Evolutionary conservation across 2,113 vertebrate genomes (phyloP), one percentile per base, ranked within the genome.

Genomic region (Oryzias woworae): DNA sequence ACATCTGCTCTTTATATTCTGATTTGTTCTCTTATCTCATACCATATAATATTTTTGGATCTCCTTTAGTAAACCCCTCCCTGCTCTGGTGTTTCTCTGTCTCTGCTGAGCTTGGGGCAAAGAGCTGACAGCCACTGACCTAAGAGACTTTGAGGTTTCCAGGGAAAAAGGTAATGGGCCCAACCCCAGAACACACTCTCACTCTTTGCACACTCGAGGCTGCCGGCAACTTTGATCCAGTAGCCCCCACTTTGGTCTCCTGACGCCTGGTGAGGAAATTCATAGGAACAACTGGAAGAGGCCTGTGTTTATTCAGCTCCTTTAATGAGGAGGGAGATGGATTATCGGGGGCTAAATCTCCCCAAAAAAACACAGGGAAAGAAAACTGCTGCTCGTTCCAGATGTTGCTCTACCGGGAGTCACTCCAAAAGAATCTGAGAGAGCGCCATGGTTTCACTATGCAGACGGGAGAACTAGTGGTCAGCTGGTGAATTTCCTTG

Each of bases 201-300:
- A 81, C 85, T 88, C 82, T 78, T 71, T 62, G 80, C 75, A 78
- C 82, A 83, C 83, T 80, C 62, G 77, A 78, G 81, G 86, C 78
- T 72, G 69, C 80, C 53, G 71, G 80, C 70, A 61, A 81, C 90
- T 92, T 92, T 92, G 92, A 92, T 91, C 89, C 89, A 47, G 84
- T 80, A 87, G 84, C 89, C 89, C 78, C 83, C 58, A 68, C 82
- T 83, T 52, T 53, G 84, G 90, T 92, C 90, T 92, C 91, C 86
- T 88, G 90, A 90, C 85, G 87, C 87, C 88, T 80, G 75, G 82
- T 71, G 80, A 92, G 89, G 92, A 92, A 93, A 92, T 93, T 91
- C 82, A 89, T 83, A 91, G 90, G 90, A 92, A 93, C 89, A 92
- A 92, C 92, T 92, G 90, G 88, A 92, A 92, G 88, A 89, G 89